Base-by-base conservation (phyloP, 2,888 invertebrate species). In the Metellina segmentata region DNA sequence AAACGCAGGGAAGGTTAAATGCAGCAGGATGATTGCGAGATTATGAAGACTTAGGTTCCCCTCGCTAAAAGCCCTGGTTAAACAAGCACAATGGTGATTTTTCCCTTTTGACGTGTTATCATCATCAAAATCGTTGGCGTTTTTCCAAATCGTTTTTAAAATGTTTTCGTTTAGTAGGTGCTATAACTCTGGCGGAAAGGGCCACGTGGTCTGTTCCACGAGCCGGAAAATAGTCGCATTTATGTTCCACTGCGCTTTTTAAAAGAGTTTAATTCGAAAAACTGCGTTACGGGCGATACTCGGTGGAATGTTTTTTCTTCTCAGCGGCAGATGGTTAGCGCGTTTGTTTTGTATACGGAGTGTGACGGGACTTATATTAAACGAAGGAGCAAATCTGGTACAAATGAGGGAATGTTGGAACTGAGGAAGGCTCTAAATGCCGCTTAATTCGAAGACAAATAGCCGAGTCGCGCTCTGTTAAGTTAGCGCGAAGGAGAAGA, bases 141-240 rank as follows among this genome's bases (percentile, higher is more conserved):
- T 86, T 86, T 52, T 82, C 90, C 90, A 91, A 91, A 91, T 91
- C 86, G 86, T 81, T 91, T 91, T 91, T 91, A 91, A 91, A 91
- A 91, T 86, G 90, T 82, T 81, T 81, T 51, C 79, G 79, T 72
- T 82, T 19, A 16, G 48, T n/a, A 74, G 53, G 19, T 49, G 9
- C 34, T 34, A 34, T 53, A 51, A 20, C 52, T 70, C 81, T 74
- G 20, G 72, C 52, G 75, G 69, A 49, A n/a, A 72, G 69, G 52
- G 34, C 78, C 89, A 81, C 53, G 34, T 34, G 81, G 49, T 61
- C 16, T 61, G 61, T 61, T 16, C 11, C 13, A 61, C 61, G 61
- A 61, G 61, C 75, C 75, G 86, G 61, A 91, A 91, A 91, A 91
- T 82, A 52, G 81, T 53, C 77, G 69, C 53, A 52, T 75, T 85